phyloP scores from a whole-genome alignment of 2,888 invertebrate species.

The Cinara cedri region DNA sequence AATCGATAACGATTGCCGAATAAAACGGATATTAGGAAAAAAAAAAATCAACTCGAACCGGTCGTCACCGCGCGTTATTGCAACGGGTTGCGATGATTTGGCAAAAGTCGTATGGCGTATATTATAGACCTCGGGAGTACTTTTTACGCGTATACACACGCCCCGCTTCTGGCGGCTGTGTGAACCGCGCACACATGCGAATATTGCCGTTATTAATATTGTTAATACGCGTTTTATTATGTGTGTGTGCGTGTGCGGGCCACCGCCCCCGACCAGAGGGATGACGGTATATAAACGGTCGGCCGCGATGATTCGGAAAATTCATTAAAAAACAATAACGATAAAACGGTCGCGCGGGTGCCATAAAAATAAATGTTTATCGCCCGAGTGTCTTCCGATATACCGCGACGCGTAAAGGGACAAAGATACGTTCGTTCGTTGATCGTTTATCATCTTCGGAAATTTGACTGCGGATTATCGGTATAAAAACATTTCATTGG shows the following conservation, averaged over 20 bases:
- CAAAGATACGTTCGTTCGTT: not conserved
- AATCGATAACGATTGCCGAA: conserved; percentile 25
- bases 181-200: not conserved
- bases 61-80: not conserved
- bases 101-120: not conserved
- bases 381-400: not conserved
- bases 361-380: conserved; percentile 33
- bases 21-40: not conserved
- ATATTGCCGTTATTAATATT: conserved; percentile 23
- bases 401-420: no score
- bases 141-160: no score
- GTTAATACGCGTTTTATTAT: not conserved
- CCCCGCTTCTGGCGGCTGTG: not conserved
- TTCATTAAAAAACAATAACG: conserved; percentile 26
- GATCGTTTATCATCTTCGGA: conserved; percentile 10
- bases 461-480: no score
- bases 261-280: not conserved
- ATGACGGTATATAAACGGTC: conserved; percentile 3
- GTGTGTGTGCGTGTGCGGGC: no score
- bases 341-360: conserved; percentile 36
- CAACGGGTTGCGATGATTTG: conserved; percentile 41
- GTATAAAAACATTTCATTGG: no score
- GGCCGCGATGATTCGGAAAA: conserved; percentile 17
- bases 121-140: no score
- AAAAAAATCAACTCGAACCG: not conserved